A percentile compares a stretch with the other conserved stretches of the same genome.
phyloP scores from a whole-genome alignment of 2,797 vertebrate genomes.

The Spondyliosoma cantharus region DNA sequence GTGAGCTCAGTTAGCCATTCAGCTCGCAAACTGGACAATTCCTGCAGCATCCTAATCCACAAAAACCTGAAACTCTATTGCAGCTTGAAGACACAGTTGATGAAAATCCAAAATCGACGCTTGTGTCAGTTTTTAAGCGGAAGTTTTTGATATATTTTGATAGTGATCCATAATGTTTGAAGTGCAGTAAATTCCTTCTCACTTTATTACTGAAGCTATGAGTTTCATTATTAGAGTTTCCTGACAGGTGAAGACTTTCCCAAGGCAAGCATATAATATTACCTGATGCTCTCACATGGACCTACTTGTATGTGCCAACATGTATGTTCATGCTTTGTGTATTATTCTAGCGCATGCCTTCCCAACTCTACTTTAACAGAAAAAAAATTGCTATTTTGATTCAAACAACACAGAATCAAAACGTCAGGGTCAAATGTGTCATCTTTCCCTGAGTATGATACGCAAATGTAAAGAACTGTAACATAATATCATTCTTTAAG shows the following conservation, averaged over 20 bases:
- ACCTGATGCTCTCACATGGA: constrained; percentile 7
- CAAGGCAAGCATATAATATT: constrained; percentile 7
- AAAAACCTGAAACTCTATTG: not conserved
- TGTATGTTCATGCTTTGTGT: constrained; percentile 12
- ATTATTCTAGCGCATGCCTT: constrained; percentile 42
- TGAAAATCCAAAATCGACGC: not conserved
- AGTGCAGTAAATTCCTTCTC: not conserved
- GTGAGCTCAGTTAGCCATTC: too few relatives aligned
- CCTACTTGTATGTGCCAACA: constrained; percentile 5
- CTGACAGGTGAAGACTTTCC: constrained; percentile 3
- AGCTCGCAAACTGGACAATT: constrained; percentile 2
- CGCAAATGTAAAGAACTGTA: constrained; percentile 42
- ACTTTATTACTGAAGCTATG: not conserved
- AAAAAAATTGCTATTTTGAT: constrained; percentile 38
- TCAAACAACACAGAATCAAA: constrained; percentile 48
- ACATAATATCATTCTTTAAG: constrained; percentile 47
- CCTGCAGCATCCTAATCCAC: not conserved
- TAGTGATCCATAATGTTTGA: not conserved
- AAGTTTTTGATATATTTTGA: not conserved
- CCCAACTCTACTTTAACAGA: constrained; percentile 31
- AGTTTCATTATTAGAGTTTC: not conserved
- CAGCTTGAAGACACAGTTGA: not conserved
- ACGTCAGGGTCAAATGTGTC: constrained; percentile 50
- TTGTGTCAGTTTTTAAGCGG: not conserved
- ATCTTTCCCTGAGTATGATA: constrained; percentile 35